Base-by-base conservation (phyloP, 2,113 vertebrate genomes). In the Pollachius pollachius region DNA sequence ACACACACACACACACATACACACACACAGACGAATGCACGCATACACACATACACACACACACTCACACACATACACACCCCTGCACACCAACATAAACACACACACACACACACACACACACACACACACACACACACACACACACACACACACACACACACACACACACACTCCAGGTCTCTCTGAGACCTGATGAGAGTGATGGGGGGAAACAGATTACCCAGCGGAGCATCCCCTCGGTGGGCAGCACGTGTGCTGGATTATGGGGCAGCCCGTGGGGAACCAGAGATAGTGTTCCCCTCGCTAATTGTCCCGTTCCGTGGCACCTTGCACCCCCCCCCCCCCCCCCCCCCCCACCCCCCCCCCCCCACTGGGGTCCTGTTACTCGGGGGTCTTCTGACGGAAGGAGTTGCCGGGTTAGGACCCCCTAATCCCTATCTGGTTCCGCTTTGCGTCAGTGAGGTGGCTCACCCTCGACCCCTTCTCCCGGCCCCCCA, bases 261-360 rank as follows among this genome's bases (percentile, higher is more conserved):
- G 70, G 79, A 88, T 85, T 87, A 87, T 69, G 68, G 70, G 67
- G 13, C 62, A 65, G 78, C 54, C 1, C 54, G 17, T 66, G 68
- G 70, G 71, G 67, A 54, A 56, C 75, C 4, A 65, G 72, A 82
- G 77, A 82, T 85, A 75, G 52, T 71, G 71, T 88, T 89, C 74
- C 83, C 65, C 52, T 17, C n/a, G n/a, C 81, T 80, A 70, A 78
- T 83, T 85, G 86, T 88, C 84, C 78, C 76, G 58, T 30, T 63
- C 56, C 70, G 66, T 76, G 72, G 67, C 57, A 13, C 68, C 69
- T 69, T 2, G 27, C 70, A 71, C 79, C 65, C 57, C 84, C 54
- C 6, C 15, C 13, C 54, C 13, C 54, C 13, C 54, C 6, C 54
- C 15, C 6, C 15, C 13, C 6, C 54, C 9, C 54, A 69, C 67